These are phyloP conservation scores for Xenentodon cancila DNA, from an alignment of 2,797 vertebrate genomes.

Conservation along the genomic window DNA sequence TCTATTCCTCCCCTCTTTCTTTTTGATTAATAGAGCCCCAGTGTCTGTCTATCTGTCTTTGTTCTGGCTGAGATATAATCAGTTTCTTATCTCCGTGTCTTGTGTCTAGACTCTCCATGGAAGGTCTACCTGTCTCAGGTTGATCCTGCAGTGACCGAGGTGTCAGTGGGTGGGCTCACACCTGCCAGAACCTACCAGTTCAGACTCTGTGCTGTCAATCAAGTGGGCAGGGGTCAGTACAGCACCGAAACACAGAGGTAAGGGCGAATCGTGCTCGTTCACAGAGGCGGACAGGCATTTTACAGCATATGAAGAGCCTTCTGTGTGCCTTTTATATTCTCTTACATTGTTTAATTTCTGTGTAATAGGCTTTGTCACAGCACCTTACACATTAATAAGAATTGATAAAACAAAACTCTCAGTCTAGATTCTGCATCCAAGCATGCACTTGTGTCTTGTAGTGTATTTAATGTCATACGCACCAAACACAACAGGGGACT, in stretches of 20 bases:
- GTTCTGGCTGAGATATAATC: conserved; percentile 51
- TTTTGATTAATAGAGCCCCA: conserved; percentile 40
- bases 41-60: conserved; percentile 28
- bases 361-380: conserved; percentile 48
- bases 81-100: conserved; percentile 44
- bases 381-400: conserved; percentile 23
- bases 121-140: conserved; percentile 91
- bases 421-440: conserved; percentile 24
- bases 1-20: conserved; percentile 26
- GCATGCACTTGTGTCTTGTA: not conserved
- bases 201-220: conserved; percentile 93
- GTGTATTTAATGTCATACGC: conserved; percentile 17
- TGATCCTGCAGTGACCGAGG: conserved; percentile 79
- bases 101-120: conserved; percentile 92
- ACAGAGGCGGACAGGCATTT: not conserved
- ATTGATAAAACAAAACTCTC: not conserved
- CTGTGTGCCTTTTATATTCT: too few species aligned
- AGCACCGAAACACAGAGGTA: conserved; percentile 94
- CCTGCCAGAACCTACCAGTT: conserved; percentile 96
- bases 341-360: conserved; percentile 1
- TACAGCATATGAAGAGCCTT: too few species aligned
- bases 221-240: conserved; percentile 94
- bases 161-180: conserved; percentile 90
- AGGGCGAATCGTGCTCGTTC: conserved; percentile 4
- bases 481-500: too few species aligned